phyloP scores from a whole-genome alignment of 2,113 vertebrate genomes.

The Galeopterus variegatus region DNA sequence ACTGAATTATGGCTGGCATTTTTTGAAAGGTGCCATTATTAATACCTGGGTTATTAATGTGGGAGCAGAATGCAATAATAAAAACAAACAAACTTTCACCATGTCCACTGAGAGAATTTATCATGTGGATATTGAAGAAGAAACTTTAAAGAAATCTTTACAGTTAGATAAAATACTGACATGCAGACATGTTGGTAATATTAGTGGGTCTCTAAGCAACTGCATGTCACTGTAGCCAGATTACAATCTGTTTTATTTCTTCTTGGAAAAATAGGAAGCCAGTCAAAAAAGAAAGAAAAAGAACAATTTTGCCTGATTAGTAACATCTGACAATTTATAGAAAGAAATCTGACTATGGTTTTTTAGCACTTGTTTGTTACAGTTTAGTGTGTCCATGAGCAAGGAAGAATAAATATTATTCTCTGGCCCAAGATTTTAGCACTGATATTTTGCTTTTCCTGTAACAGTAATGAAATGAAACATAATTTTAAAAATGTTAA shows the following conservation, averaged over 20 bases:
- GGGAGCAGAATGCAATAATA: conserved; percentile 13
- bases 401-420: conserved; percentile 57
- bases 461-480: conserved; percentile 46
- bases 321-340: conserved; percentile 34
- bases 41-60: conserved; percentile 48
- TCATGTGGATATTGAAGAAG: conserved; percentile 27
- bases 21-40: conserved; percentile 46
- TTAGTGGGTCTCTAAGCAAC: neutral
- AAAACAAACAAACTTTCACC: neutral
- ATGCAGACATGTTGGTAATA: neutral
- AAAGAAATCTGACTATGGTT: conserved; percentile 45
- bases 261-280: neutral
- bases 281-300: conserved; percentile 2
- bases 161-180: neutral
- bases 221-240: neutral
- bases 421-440: neutral
- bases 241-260: conserved; percentile 38
- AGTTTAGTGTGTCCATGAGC: neutral
- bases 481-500: neutral
- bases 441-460: neutral
- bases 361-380: neutral
- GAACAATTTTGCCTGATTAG: conserved; percentile 44
- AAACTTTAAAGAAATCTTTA: conserved; percentile 27
- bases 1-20: conserved; percentile 38
- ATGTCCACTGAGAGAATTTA: conserved; percentile 3